Evolutionary conservation across 2,888 invertebrate genomes (phyloP).

Genomic region (Noctua janthina): DNA sequence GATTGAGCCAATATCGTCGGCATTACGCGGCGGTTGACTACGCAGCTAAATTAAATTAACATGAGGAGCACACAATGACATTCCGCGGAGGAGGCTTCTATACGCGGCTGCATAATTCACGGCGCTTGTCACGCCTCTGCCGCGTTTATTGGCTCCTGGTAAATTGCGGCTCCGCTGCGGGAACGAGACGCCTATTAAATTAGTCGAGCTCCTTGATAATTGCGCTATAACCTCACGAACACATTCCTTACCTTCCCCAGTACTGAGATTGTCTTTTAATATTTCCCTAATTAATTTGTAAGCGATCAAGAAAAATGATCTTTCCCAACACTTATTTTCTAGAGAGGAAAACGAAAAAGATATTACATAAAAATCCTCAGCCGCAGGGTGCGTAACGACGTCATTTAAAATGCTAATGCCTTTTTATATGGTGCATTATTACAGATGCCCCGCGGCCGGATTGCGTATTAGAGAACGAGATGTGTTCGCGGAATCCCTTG

Average conservation of each 20-base stretch:
- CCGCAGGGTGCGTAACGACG: slow-evolving; percentile 59
- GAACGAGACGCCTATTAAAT: slow-evolving; percentile 60
- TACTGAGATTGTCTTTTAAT: slow-evolving; percentile 36
- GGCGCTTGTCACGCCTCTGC: slow-evolving; percentile 68
- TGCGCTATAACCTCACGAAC: slow-evolving; percentile 43
- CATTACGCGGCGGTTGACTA: slow-evolving; percentile 74
- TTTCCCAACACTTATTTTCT: slow-evolving; percentile 35
- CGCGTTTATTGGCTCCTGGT: slow-evolving; percentile 75
- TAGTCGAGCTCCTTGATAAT: slow-evolving; percentile 61
- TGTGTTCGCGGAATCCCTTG: slow-evolving; percentile 46
- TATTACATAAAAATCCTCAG: slow-evolving; percentile 62
- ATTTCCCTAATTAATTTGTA: slow-evolving; percentile 44
- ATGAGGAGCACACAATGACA: slow-evolving; percentile 78
- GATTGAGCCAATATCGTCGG: slow-evolving; percentile 77
- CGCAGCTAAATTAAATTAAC: slow-evolving; percentile 84
- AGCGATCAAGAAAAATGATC: slow-evolving; percentile 50
- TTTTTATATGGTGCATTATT: slow-evolving; percentile 72
- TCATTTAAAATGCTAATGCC: slow-evolving; percentile 79
- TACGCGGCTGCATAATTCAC: slow-evolving; percentile 76
- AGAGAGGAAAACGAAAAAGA: slow-evolving; percentile 52
- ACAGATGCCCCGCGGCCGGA: slow-evolving; percentile 62
- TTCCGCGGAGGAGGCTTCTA: slow-evolving; percentile 67
- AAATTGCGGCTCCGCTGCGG: slow-evolving; percentile 58
- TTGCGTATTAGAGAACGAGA: slow-evolving; percentile 52
- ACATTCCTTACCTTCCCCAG: slow-evolving; percentile 27